Evolutionary conservation across 2,888 invertebrate genomes (phyloP), one percentile per base, ranked within the genome.

Genomic region (Hemithea aestivaria): DNA sequence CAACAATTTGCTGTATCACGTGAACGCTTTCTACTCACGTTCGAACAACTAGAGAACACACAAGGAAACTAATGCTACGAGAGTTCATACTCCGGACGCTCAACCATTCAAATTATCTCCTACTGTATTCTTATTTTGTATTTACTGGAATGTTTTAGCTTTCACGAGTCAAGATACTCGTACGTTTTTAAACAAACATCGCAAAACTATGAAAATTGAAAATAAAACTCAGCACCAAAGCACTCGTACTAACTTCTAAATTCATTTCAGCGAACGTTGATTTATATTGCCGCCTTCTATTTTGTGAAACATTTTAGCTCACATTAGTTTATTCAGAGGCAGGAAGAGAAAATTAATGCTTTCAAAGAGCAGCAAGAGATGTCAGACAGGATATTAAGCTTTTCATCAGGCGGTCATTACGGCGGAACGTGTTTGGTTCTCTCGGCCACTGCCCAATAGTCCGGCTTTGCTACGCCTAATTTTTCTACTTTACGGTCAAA

Each of bases 281-380:
- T 51, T 27, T 42, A 32, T 35, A 45, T 45, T 33, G 33, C 27
- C 10, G 26, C 42, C 42, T 41, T 40, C 40, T 41, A 39, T 40
- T n/a, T 30, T 35, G 32, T 10, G 29, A 20, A 35, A 42, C 38
- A 51, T 54, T 58, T 49, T 45, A 54, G 47, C 53, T 58, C 44
- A 49, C 53, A 63, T 70, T 66, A 71, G 66, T 75, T 71, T 65
- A 69, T 70, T 67, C 58, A 63, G 55, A 51, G 56, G 53, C 58
- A 63, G 66, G 64, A 68, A 62, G 62, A 56, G 70, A 67, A 74
- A 78, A 80, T 80, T 73, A 74, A 73, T 68, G 65, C 60, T 66
- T 58, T 66, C 68, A 78, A 76, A 74, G 72, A 65, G 53, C 49
- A 57, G 58, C 54, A 58, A 53, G 59, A 59, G 57, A 61, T 58